Evolutionary conservation across 2,888 invertebrate species (phyloP).

Genomic region (Papilio demoleus): DNA sequence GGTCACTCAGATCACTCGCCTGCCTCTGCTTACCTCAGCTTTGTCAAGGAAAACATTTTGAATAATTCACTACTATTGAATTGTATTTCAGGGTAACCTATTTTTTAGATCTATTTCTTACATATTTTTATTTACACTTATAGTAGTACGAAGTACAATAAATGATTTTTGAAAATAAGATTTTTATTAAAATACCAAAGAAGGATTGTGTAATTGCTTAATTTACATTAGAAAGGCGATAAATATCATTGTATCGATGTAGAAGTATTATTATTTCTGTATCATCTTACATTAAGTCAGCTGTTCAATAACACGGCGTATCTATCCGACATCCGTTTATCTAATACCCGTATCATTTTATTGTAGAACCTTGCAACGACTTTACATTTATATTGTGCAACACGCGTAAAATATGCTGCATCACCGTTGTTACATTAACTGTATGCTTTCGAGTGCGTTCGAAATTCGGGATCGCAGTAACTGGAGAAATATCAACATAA

Average conservation of each 20-base stretch:
- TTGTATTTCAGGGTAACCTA: no score
- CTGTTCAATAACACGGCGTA: conserved; percentile 21
- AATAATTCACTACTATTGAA: neutral
- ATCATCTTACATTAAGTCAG: conserved; percentile 21
- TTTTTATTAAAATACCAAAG: neutral
- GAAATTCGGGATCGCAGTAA: conserved; percentile 46
- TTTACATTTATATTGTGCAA: conserved; percentile 43
- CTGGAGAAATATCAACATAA: conserved; percentile 47
- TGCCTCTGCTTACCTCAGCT: conserved; percentile 22
- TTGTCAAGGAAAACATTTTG: neutral
- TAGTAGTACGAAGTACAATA: no score
- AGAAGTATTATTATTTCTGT: neutral
- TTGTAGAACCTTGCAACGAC: conserved; percentile 38
- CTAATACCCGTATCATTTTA: conserved; percentile 33
- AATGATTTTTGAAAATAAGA: no score
- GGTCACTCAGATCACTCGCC: conserved; percentile 46
- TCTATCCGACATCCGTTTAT: conserved; percentile 26
- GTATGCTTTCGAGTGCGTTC: conserved; percentile 46
- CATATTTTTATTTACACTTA: no score
- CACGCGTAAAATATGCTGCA: conserved; percentile 40
- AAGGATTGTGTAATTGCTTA: neutral
- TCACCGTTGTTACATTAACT: conserved; percentile 55
- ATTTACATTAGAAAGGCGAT: no score
- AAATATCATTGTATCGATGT: no score
- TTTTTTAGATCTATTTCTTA: no score